Conservation (phyloP, 2,888 invertebrate genomes). For the Pristionchus mayeri region DNA sequence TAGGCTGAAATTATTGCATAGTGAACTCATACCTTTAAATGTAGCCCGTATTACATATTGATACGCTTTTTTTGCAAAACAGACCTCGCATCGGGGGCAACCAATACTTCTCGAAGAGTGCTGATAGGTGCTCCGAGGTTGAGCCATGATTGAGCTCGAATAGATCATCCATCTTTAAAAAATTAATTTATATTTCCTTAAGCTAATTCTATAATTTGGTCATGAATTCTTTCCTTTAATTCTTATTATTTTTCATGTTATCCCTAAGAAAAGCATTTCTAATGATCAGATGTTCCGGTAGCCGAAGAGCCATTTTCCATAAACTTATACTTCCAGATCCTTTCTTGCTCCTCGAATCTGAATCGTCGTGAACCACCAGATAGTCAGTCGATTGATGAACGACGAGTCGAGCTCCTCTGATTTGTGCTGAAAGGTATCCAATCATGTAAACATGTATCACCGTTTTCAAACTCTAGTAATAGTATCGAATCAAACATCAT, state of each 20-base stretch:
- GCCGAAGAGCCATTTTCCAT: not conserved
- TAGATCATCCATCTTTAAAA: constrained; percentile 62
- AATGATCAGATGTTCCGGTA: not conserved
- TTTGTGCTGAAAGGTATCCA: not conserved
- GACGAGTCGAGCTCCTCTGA: constrained; percentile 63
- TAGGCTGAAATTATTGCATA: not conserved
- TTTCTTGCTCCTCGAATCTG: constrained; percentile 63
- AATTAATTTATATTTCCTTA: not conserved
- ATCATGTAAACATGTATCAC: too few species aligned
- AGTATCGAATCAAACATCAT: too few species aligned
- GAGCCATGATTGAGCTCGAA: constrained; percentile 69
- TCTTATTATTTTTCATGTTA: not conserved
- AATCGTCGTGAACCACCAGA: constrained; percentile 72
- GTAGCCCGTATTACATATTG: too few species aligned
- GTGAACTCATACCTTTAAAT: too few species aligned
- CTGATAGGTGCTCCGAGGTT: constrained; percentile 58
- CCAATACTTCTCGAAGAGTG: constrained; percentile 70
- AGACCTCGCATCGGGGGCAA: constrained; percentile 57
- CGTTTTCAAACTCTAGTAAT: too few species aligned
- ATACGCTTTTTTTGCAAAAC: not conserved
- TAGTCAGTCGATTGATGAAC: constrained; percentile 66
- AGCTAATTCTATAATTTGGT: not conserved
- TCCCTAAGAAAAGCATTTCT: not conserved
- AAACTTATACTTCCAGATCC: constrained; percentile 18
- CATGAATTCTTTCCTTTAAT: not conserved